A percentile compares a stretch with the other conserved stretches of the same genome.
Evolutionary conservation across 2,888 invertebrate species (phyloP).

Genomic region (Nomada hirtipes): DNA sequence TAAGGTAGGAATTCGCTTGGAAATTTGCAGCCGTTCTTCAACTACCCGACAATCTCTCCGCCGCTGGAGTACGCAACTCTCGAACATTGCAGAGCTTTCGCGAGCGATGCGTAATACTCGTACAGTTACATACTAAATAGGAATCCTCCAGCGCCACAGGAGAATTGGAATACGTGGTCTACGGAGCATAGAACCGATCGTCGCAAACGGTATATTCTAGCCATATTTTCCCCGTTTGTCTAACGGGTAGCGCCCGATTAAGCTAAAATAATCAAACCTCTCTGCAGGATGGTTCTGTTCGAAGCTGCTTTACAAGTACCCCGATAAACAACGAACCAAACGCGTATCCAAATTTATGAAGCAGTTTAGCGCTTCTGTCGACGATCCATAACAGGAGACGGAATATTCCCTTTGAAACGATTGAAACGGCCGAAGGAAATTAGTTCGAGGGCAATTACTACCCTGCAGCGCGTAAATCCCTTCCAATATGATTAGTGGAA

Average conservation of each 20-base stretch:
- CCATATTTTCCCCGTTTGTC: neutral
- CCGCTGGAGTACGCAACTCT: slow-evolving; percentile 22
- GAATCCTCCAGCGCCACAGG: slow-evolving; percentile 8
- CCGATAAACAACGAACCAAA: too few species aligned
- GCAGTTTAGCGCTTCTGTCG: neutral
- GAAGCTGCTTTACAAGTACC: too few species aligned
- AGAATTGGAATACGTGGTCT: slow-evolving; percentile 45
- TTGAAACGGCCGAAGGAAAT: slow-evolving; percentile 44
- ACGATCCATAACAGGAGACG: neutral
- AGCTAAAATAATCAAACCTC: neutral
- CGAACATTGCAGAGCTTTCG: slow-evolving; percentile 36
- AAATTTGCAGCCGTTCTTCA: slow-evolving; percentile 53
- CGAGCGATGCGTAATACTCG: slow-evolving; percentile 35
- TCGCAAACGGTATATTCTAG: slow-evolving; percentile 22
- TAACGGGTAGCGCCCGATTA: neutral
- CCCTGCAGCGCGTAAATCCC: slow-evolving; percentile 49
- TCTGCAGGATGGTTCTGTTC: too few species aligned
- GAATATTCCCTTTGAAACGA: slow-evolving; percentile 1
- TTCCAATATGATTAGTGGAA: slow-evolving; percentile 59
- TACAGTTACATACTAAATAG: slow-evolving; percentile 11
- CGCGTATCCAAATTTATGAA: neutral
- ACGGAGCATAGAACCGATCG: slow-evolving; percentile 19
- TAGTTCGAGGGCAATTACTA: slow-evolving; percentile 50
- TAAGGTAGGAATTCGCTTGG: slow-evolving; percentile 31
- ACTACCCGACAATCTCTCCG: slow-evolving; percentile 28